A percentile compares a stretch with the other conserved stretches of the same genome.
Evolutionary conservation across 30 jellyfish, hydroid and myxozoan genomes (phyloP).

Genomic region (Pelagia noctiluca): DNA sequence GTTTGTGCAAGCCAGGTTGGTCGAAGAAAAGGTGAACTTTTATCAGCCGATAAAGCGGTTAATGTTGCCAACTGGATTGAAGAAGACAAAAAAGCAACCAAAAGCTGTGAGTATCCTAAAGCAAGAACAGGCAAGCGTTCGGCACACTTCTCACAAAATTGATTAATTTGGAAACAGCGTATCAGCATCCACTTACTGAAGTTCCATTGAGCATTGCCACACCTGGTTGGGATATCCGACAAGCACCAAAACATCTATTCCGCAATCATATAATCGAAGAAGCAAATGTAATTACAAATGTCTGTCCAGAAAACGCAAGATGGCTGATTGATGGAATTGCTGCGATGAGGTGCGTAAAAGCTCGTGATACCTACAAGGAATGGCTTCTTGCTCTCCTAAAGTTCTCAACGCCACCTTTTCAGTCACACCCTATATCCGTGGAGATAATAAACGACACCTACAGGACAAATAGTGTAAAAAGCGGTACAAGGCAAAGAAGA

Average conservation of each 20-base stretch:
- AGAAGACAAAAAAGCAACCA: slow-evolving; percentile 13
- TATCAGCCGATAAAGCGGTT: slow-evolving; percentile 30
- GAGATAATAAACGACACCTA: slow-evolving; percentile 39
- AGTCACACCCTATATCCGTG: slow-evolving; percentile 20
- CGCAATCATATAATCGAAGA: slow-evolving; percentile 11
- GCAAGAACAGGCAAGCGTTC: slow-evolving; percentile 63
- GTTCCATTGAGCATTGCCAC: slow-evolving; percentile 50
- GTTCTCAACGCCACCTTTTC: slow-evolving; percentile 10
- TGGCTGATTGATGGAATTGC: slow-evolving; percentile 40
- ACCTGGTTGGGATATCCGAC: slow-evolving; percentile 17
- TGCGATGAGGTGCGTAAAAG: slow-evolving; percentile 33
- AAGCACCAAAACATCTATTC: slow-evolving; percentile 15
- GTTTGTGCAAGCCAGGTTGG: slow-evolving; percentile 43
- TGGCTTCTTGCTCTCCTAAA: slow-evolving; percentile 13
- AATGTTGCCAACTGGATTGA: slow-evolving; percentile 38
- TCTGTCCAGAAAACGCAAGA: slow-evolving; percentile 26
- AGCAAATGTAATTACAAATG: slow-evolving; percentile 5
- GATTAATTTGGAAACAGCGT: slow-evolving; percentile 26
- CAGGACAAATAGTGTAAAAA: slow-evolving; percentile 6
- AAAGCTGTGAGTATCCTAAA: slow-evolving; percentile 29
- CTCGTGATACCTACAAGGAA: slow-evolving; percentile 28
- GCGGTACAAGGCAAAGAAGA: slow-evolving; percentile 32
- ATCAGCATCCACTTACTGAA: slow-evolving; percentile 36
- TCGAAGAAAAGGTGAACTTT: slow-evolving; percentile 47
- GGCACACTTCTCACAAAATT: slow-evolving; percentile 33